These are phyloP conservation scores for Drosophila lini DNA, from an alignment of 1,140 invertebrate genomes.

Conservation along the genomic window DNA sequence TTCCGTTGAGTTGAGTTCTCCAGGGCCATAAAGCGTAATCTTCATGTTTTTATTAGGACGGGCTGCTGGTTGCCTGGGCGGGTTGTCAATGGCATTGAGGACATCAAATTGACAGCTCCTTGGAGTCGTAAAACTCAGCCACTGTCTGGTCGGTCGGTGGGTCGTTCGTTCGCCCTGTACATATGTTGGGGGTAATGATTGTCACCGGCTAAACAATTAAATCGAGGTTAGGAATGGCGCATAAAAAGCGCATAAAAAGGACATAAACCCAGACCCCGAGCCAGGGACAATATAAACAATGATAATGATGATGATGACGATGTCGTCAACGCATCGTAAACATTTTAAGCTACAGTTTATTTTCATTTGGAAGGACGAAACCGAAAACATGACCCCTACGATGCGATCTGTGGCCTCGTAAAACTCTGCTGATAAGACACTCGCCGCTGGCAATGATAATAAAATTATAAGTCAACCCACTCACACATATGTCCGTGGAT, in stretches of 20 bases:
- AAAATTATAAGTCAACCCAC: slow-evolving; percentile 81
- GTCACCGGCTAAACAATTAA: slow-evolving; percentile 85
- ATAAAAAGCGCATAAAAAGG: slow-evolving; percentile 83
- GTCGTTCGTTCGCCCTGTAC: slow-evolving; percentile 9
- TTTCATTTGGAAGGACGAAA: slow-evolving; percentile 78
- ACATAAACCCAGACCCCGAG: slow-evolving; percentile 64
- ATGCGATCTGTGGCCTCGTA: slow-evolving; percentile 75
- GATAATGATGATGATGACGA: slow-evolving; percentile 55
- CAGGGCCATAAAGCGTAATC: slow-evolving; percentile 75
- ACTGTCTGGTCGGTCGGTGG: slow-evolving; percentile 27
- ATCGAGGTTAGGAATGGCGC: slow-evolving; percentile 84
- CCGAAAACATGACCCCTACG: slow-evolving; percentile 53
- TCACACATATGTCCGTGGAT: slow-evolving; percentile 45
- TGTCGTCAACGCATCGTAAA: slow-evolving; percentile 82
- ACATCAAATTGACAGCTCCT: slow-evolving; percentile 82
- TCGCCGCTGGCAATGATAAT: slow-evolving; percentile 79
- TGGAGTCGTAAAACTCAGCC: slow-evolving; percentile 74
- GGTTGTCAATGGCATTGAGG: slow-evolving; percentile 70
- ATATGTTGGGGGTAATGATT: slow-evolving; percentile 79
- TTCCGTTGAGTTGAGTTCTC: slow-evolving; percentile 68
- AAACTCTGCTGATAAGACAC: slow-evolving; percentile 78
- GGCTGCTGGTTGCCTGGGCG: not conserved
- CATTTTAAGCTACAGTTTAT: slow-evolving; percentile 83
- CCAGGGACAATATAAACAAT: slow-evolving; percentile 24
- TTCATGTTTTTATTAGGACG: slow-evolving; percentile 78